Conservation (phyloP, 1,140 invertebrate genomes). For the Drosophila trapezifrons region DNA sequence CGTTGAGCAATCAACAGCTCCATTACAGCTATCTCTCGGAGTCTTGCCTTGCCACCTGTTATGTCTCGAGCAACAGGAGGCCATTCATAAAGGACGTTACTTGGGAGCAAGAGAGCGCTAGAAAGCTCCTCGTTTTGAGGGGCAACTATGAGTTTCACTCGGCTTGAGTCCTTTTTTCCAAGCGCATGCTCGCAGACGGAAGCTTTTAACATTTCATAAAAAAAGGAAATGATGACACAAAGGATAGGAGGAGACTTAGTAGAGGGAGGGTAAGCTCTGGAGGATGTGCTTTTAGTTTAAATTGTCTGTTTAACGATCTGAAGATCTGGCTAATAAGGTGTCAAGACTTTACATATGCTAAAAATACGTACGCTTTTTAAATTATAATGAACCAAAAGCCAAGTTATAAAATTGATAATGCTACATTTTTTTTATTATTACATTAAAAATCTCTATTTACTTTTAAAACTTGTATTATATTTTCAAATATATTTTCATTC, state of each 20-base stretch:
- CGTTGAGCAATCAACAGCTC: constrained; percentile 37
- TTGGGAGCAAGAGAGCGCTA: constrained; percentile 26
- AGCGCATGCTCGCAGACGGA: constrained; percentile 53
- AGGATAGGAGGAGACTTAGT: no score
- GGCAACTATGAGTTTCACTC: constrained; percentile 12
- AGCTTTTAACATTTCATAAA: constrained; percentile 38
- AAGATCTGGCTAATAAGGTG: constrained; percentile 7
- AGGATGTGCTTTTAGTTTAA: neutral
- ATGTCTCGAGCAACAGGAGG: constrained; percentile 76
- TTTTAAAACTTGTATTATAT: no score
- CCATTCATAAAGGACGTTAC: constrained; percentile 69
- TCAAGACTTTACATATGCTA: no score
- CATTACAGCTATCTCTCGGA: constrained; percentile 63
- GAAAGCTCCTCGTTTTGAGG: constrained; percentile 1
- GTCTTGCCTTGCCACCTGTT: constrained; percentile 79
- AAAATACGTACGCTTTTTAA: no score
- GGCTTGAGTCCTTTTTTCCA: constrained; percentile 24
- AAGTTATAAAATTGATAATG: no score
- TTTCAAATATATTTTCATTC: no score
- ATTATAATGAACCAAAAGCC: neutral
- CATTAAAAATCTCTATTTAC: no score
- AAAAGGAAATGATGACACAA: neutral
- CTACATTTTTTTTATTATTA: no score
- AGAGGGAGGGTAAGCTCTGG: neutral
- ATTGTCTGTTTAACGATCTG: constrained; percentile 12